Conservation (phyloP, 2,113 vertebrate genomes). For the Sylvia atricapilla region DNA sequence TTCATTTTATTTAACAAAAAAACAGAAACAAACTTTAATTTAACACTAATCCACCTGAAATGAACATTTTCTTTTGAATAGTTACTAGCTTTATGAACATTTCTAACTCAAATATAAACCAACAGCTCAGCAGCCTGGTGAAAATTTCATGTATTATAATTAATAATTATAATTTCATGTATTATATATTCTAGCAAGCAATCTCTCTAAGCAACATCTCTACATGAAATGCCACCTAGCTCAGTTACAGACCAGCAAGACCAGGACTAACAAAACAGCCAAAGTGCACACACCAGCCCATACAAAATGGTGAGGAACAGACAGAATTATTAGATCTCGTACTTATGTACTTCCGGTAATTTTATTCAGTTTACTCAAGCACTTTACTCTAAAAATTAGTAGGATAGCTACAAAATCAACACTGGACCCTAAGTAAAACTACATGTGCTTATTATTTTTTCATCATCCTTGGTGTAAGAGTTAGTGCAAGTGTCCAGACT, state of each 20-base stretch:
- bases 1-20: background rate
- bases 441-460: background rate
- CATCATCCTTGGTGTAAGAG: background rate
- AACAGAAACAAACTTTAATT: background rate
- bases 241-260: background rate
- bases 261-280: background rate
- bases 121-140: background rate
- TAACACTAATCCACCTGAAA: background rate
- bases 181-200: background rate
- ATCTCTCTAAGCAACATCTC: background rate
- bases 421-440: background rate
- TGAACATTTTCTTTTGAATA: background rate
- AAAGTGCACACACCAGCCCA: background rate
- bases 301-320: background rate
- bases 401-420: background rate
- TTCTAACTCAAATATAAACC: background rate
- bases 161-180: background rate
- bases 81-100: background rate
- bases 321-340: background rate
- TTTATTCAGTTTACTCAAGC: background rate
- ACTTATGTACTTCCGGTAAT: background rate
- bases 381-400: background rate
- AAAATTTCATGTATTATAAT: background rate
- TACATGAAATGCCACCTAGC: background rate
- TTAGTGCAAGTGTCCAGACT: background rate